Percentiles rank a stretch among this genome's conserved stretches.
Evolutionary conservation across 2,888 invertebrate genomes (phyloP).

Genomic region (Scaptomyza caliginosa): DNA sequence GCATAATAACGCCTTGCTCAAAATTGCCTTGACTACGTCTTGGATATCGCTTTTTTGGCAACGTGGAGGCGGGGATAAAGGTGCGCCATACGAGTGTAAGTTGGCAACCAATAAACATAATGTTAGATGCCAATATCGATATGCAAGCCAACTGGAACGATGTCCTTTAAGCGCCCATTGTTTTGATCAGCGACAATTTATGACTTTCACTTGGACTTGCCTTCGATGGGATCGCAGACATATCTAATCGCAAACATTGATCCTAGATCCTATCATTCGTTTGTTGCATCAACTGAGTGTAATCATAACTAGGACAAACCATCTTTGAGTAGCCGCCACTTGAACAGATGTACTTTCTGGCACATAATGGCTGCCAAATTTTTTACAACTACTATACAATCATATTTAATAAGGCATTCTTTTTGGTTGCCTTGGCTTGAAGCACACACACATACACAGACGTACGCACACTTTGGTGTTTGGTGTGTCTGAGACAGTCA

Average conservation of each 20-base stretch:
- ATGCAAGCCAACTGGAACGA: constrained; percentile 16
- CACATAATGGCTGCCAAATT: constrained; percentile 59
- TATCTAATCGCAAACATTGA: constrained; percentile 59
- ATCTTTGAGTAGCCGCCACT: constrained; percentile 64
- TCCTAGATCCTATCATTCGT: constrained; percentile 43
- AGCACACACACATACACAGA: background rate
- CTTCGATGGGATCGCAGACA: constrained; percentile 5
- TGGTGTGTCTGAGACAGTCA: constrained; percentile 24
- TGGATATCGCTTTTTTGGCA: constrained; percentile 63
- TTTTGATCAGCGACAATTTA: constrained; percentile 74
- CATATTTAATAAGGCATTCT: constrained; percentile 74
- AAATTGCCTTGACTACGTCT: constrained; percentile 65
- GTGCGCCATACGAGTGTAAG: constrained; percentile 38
- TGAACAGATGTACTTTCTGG: constrained; percentile 74
- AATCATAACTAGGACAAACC: constrained; percentile 48
- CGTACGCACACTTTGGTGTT: background rate
- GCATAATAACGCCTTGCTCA: constrained; percentile 79
- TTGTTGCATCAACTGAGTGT: constrained; percentile 54
- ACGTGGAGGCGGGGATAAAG: constrained; percentile 22
- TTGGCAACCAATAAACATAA: constrained; percentile 79
- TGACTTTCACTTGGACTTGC: constrained; percentile 9
- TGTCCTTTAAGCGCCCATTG: constrained; percentile 54
- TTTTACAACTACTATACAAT: constrained; percentile 65
- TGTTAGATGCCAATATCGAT: constrained; percentile 14
- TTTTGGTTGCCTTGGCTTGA: constrained; percentile 10